Percentiles rank a stretch among this genome's conserved stretches.
Conservation (phyloP, 2,888 invertebrate genomes). For the Barypeithes pellucidus region DNA sequence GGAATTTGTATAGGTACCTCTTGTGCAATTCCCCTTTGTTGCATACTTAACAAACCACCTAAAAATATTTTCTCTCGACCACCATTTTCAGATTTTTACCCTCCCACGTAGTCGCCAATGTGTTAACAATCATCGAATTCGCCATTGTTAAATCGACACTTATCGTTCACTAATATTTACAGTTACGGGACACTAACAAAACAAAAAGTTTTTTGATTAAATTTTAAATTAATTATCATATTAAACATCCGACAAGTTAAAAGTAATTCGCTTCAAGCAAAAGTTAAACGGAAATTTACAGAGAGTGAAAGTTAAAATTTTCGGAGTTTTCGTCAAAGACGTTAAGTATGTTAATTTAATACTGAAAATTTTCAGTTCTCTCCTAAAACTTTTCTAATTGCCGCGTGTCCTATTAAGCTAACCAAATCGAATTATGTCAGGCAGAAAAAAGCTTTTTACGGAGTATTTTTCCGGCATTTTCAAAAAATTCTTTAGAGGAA, state of each 20-base stretch:
- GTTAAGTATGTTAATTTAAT: constrained; percentile 46
- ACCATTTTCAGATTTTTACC: too few relatives aligned
- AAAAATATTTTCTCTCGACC: too few relatives aligned
- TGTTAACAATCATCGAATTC: neutral
- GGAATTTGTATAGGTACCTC: too few relatives aligned
- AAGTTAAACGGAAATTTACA: constrained; percentile 42
- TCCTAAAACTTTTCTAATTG: constrained; percentile 46
- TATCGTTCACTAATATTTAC: neutral
- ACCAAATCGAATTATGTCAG: constrained; percentile 29
- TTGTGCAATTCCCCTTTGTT: too few relatives aligned
- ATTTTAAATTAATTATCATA: constrained; percentile 31
- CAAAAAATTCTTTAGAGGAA: constrained; percentile 1
- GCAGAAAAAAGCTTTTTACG: constrained; percentile 17
- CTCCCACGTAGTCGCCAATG: neutral
- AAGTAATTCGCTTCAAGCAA: constrained; percentile 40
- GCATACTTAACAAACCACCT: too few relatives aligned
- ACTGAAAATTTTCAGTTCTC: constrained; percentile 38
- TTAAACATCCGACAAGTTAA: constrained; percentile 36
- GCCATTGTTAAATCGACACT: neutral
- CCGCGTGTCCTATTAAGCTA: constrained; percentile 42
- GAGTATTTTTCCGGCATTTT: constrained; percentile 20
- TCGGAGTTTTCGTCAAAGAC: constrained; percentile 27
- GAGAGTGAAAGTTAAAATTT: constrained; percentile 40
- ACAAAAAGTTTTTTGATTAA: constrained; percentile 19
- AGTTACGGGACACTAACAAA: neutral